Base-by-base conservation (phyloP, 1,140 invertebrate species). In the Cephus cinctus region DNA sequence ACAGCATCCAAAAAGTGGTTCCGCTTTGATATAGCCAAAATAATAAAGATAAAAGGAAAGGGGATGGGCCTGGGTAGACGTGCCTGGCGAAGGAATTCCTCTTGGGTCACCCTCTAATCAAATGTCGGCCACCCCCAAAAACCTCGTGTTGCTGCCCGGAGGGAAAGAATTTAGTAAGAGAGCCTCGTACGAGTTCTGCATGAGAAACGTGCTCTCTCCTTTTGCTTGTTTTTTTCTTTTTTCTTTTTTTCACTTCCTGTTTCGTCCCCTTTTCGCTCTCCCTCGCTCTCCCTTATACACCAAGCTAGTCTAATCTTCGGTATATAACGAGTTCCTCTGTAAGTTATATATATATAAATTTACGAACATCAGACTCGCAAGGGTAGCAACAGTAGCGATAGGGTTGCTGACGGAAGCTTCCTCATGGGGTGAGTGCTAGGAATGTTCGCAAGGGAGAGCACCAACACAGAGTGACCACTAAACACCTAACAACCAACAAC, bases 401-500 rank as follows among this genome's bases (percentile, higher is more conserved):
- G n/a, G n/a, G n/a, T n/a, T n/a, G n/a, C n/a, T n/a, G n/a, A n/a
- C n/a, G n/a, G n/a, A n/a, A n/a, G n/a, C n/a, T n/a, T n/a, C n/a
- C n/a, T n/a, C n/a, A n/a, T n/a, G n/a, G n/a, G n/a, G n/a, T n/a
- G n/a, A n/a, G n/a, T n/a, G n/a, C n/a, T n/a, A n/a, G n/a, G n/a
- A n/a, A n/a, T n/a, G n/a, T n/a, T n/a, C n/a, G n/a, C n/a, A n/a
- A n/a, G n/a, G n/a, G 59, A 58, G 65, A 60, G 63, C 61, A 73
- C 66, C 61, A 71, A 67, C 61, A 74, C 61, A 71, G 58, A 68
- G 60, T 73, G 64, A 71, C 67, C 70, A 75, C 70, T 74, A 73
- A 75, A 75, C 71, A 75, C 71, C 73, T 72, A 72, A 74, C 60
- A 75, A 74, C 65, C 64, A 75, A 72, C 71, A 73, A 67, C 65